Evolutionary conservation across 2,113 vertebrate genomes (phyloP).

Genomic region (Polyodon spathula): DNA sequence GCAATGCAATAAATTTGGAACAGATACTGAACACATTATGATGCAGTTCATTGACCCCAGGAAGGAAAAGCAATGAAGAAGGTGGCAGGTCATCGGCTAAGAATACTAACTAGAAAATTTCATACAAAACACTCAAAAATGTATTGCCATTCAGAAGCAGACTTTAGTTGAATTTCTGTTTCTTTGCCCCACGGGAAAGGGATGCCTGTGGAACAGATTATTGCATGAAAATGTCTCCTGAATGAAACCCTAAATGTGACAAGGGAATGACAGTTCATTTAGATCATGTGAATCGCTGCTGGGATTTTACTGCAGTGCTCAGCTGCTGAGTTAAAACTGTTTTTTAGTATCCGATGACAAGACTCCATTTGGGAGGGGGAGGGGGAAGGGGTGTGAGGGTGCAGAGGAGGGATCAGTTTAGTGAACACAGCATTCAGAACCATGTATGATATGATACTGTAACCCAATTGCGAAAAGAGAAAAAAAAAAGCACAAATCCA

Average conservation of each 20-base stretch:
- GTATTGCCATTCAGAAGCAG: conserved; percentile 32
- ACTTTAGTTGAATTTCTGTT: conserved; percentile 40
- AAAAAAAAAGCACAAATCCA: too few relatives aligned
- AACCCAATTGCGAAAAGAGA: too few relatives aligned
- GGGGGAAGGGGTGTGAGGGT: conserved; percentile 21
- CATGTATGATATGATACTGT: too few relatives aligned
- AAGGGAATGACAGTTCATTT: conserved; percentile 61
- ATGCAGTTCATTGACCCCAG: too few relatives aligned
- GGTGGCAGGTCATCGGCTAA: too few relatives aligned
- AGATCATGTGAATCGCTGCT: conserved; percentile 49
- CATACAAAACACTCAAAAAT: conserved; percentile 32
- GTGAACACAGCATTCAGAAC: too few relatives aligned
- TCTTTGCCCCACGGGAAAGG: conserved; percentile 24
- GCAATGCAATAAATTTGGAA: too few relatives aligned
- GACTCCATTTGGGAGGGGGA: conserved; percentile 35
- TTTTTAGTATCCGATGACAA: conserved; percentile 52
- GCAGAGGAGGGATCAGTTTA: not conserved
- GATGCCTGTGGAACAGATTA: conserved; percentile 54
- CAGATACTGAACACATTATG: too few relatives aligned
- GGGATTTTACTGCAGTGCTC: conserved; percentile 50
- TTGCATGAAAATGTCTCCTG: conserved; percentile 41
- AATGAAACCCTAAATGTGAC: conserved; percentile 52
- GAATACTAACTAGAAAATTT: not conserved
- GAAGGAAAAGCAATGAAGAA: too few relatives aligned
- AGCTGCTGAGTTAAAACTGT: conserved; percentile 46